phyloP scores from a whole-genome alignment of 2,888 invertebrate species.

The Smittia aterrima region DNA sequence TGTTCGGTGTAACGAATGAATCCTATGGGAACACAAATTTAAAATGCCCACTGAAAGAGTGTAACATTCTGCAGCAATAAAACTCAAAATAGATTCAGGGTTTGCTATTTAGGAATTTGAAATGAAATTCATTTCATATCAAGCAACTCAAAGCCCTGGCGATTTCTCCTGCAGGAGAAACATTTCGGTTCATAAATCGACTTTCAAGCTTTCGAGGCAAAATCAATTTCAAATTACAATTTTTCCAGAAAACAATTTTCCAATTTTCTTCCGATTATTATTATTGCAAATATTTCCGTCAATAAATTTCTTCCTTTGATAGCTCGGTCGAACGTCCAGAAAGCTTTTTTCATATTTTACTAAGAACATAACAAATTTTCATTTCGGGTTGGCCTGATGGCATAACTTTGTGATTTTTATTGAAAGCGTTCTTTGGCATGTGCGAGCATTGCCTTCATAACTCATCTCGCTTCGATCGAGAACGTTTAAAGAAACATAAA shows the following conservation, averaged over 20 bases:
- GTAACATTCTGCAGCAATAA: conserved; percentile 6
- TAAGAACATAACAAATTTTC: too few relatives aligned
- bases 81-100: background rate
- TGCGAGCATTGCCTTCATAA: conserved; percentile 21
- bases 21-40: conserved; percentile 29
- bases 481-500: conserved; percentile 35
- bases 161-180: too few relatives aligned
- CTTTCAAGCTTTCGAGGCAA: too few relatives aligned
- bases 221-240: too few relatives aligned
- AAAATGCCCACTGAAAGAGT: background rate
- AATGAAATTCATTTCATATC: too few relatives aligned
- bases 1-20: background rate
- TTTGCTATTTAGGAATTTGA: too few relatives aligned
- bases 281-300: conserved; percentile 20
- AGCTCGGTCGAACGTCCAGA: too few relatives aligned
- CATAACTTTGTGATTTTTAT: too few relatives aligned
- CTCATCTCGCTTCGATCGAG: conserved; percentile 16
- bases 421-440: background rate
- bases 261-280: conserved; percentile 2
- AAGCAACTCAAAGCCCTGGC: too few relatives aligned
- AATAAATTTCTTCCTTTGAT: conserved; percentile 28
- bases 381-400: too few relatives aligned
- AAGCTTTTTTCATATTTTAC: too few relatives aligned
- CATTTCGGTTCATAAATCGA: too few relatives aligned
- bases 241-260: conserved; percentile 9